phyloP scores from a whole-genome alignment of 2,888 invertebrate species.

The Mantis religiosa region DNA sequence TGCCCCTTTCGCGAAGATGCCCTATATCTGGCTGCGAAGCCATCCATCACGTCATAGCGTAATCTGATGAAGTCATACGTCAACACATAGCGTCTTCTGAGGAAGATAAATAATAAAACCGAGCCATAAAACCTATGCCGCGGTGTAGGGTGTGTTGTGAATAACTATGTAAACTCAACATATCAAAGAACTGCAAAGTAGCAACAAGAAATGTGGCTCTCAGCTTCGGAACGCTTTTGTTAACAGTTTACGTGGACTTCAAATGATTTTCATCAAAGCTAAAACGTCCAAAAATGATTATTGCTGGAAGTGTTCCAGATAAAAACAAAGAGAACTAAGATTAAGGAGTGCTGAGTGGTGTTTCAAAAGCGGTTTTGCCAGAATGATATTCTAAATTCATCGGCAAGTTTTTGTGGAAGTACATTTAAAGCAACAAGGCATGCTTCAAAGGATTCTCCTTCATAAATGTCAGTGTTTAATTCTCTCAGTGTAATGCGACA shows the following conservation, averaged over 20 bases:
- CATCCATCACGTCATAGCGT: not conserved
- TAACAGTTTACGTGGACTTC: not conserved
- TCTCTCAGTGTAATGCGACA: too few species aligned
- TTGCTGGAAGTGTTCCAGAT: not conserved
- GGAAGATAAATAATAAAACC: not conserved
- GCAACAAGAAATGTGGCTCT: not conserved
- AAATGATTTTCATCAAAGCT: not conserved
- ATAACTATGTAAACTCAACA: not conserved
- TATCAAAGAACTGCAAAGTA: not conserved
- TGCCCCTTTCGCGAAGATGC: not conserved
- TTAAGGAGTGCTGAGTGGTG: too few species aligned
- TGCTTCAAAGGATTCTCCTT: too few species aligned
- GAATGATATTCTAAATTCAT: too few species aligned
- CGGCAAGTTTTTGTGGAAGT: too few species aligned
- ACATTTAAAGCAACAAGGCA: too few species aligned
- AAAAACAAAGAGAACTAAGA: too few species aligned
- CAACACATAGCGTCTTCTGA: not conserved
- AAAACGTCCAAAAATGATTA: not conserved
- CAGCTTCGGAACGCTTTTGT: not conserved
- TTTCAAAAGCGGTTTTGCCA: too few species aligned
- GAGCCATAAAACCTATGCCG: not conserved
- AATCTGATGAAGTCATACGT: not conserved
- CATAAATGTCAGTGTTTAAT: too few species aligned
- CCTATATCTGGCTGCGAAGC: not conserved
- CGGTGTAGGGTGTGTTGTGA: not conserved